phyloP scores from a whole-genome alignment of 2,888 invertebrate species.

The Serripes groenlandicus region DNA sequence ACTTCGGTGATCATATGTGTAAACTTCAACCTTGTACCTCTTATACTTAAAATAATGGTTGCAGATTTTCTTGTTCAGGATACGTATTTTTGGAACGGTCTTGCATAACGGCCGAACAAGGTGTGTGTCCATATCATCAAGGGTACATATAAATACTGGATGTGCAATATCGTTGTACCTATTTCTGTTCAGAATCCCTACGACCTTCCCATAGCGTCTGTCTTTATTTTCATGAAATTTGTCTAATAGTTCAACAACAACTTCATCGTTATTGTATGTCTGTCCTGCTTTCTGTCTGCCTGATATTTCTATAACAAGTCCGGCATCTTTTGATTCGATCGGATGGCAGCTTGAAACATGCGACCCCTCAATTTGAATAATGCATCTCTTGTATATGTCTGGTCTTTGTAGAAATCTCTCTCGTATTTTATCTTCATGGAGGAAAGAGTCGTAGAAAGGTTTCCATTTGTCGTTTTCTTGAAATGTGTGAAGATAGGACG shows the following conservation, averaged over 20 bases:
- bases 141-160: slow-evolving; percentile 70
- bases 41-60: slow-evolving; percentile 15
- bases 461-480: too few relatives aligned
- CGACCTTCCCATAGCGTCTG: slow-evolving; percentile 66
- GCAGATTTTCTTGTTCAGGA: slow-evolving; percentile 44
- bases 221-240: slow-evolving; percentile 33
- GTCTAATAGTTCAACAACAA: slow-evolving; percentile 68
- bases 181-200: slow-evolving; percentile 56
- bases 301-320: slow-evolving; percentile 64
- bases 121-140: slow-evolving; percentile 67
- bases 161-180: slow-evolving; percentile 52
- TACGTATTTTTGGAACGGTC: slow-evolving; percentile 75
- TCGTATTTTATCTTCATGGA: slow-evolving; percentile 5
- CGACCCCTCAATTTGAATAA: slow-evolving; percentile 62
- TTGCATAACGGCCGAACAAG: slow-evolving; percentile 74
- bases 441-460: slow-evolving; percentile 23
- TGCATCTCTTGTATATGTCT: slow-evolving; percentile 61
- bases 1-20: slow-evolving; percentile 60
- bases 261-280: slow-evolving; percentile 69
- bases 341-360: slow-evolving; percentile 65
- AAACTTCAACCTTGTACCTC: slow-evolving; percentile 58
- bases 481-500: slow-evolving; percentile 35
- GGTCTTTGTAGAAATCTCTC: slow-evolving; percentile 36
- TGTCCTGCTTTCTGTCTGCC: slow-evolving; percentile 72
- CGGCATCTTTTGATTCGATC: slow-evolving; percentile 37